Conservation (phyloP, 2,888 invertebrate genomes). For the Steromphala cineraria region DNA sequence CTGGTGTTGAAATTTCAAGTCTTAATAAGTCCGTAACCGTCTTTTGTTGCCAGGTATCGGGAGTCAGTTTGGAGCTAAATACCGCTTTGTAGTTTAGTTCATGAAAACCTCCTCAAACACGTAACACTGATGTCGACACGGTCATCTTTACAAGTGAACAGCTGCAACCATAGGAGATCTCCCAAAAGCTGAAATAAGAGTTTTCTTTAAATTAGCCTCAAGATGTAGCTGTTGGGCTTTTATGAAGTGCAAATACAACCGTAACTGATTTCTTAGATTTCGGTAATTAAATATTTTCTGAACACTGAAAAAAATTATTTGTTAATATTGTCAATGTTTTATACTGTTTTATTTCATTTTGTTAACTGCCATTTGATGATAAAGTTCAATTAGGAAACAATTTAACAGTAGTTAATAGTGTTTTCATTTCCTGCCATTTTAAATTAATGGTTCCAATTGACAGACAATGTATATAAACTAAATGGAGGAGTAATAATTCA, state of each 20-base stretch:
- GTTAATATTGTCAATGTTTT: too few species aligned
- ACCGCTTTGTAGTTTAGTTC: background rate
- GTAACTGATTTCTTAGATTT: too few species aligned
- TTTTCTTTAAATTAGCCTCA: constrained; percentile 16
- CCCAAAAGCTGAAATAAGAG: background rate
- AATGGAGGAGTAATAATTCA: too few species aligned
- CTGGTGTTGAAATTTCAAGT: background rate
- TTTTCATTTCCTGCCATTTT: too few species aligned
- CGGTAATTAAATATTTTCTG: too few species aligned
- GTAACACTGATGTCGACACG: background rate
- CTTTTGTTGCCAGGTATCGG: background rate
- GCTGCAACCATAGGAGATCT: background rate
- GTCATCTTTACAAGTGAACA: background rate
- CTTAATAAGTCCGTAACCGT: background rate
- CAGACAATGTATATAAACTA: too few species aligned
- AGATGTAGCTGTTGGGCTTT: background rate
- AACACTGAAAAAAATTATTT: too few species aligned
- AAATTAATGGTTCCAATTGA: too few species aligned
- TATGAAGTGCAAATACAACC: background rate
- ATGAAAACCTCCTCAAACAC: background rate
- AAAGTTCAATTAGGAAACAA: too few species aligned
- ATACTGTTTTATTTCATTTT: too few species aligned
- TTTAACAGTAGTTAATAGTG: too few species aligned
- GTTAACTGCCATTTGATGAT: too few species aligned
- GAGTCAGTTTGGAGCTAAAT: constrained; percentile 13